Evolutionary conservation across 2,888 invertebrate genomes (phyloP).

Genomic region (Hypercompe scribonia): DNA sequence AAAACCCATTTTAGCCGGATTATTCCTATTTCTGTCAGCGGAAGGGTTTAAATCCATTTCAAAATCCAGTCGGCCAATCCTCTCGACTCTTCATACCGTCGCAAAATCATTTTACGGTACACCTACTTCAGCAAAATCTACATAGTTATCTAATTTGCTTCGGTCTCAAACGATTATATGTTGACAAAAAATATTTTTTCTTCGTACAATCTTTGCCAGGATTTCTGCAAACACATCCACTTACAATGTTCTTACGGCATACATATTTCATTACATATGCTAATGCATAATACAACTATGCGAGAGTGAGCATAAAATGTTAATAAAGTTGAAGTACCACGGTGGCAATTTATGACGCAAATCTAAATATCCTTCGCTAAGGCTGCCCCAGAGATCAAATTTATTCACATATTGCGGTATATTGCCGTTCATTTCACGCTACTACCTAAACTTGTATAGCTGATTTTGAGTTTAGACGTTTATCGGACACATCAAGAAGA

Average conservation of each 20-base stretch:
- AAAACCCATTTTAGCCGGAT: constrained; percentile 44
- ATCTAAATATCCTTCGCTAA: constrained; percentile 50
- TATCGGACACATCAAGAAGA: not conserved
- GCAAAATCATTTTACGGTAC: constrained; percentile 32
- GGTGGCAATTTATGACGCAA: constrained; percentile 50
- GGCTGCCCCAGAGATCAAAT: constrained; percentile 39
- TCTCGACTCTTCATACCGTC: constrained; percentile 24
- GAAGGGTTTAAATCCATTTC: constrained; percentile 41
- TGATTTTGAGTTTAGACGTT: not conserved
- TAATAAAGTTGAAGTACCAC: constrained; percentile 56
- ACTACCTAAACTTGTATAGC: constrained; percentile 28
- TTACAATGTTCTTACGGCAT: constrained; percentile 55
- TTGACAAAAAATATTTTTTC: constrained; percentile 18
- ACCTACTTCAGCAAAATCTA: not conserved
- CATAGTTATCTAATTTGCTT: constrained; percentile 22
- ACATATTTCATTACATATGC: constrained; percentile 64
- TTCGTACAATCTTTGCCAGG: constrained; percentile 23
- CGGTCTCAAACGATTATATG: constrained; percentile 23
- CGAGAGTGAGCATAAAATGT: constrained; percentile 58
- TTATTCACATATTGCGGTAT: constrained; percentile 44
- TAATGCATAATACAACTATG: constrained; percentile 55
- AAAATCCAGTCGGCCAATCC: constrained; percentile 35
- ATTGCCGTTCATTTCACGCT: constrained; percentile 38
- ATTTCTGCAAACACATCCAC: constrained; percentile 41
- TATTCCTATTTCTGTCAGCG: constrained; percentile 47